Evolutionary conservation across 1,140 invertebrate species (phyloP).

Genomic region (Zaprionus ornatus): DNA sequence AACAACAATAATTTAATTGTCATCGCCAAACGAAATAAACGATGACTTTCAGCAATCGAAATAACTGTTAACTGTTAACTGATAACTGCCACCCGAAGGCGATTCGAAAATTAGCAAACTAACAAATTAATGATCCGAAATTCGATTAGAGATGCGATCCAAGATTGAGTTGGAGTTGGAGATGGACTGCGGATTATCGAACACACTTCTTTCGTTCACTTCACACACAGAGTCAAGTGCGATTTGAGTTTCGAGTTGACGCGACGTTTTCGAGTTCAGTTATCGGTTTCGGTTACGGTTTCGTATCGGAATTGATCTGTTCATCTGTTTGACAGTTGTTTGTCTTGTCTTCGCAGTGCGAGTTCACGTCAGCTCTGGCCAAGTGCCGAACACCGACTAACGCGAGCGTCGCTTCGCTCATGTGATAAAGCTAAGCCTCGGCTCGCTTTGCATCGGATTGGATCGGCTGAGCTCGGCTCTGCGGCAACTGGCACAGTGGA

Average conservation of each 20-base stretch:
- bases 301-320: background rate
- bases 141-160: background rate
- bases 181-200: background rate
- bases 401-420: slow-evolving; percentile 20
- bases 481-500: slow-evolving; percentile 5
- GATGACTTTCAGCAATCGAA: background rate
- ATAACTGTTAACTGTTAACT: background rate
- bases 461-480: background rate
- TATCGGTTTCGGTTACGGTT: background rate
- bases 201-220: background rate
- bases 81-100: background rate
- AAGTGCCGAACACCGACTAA: slow-evolving; percentile 75
- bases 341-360: slow-evolving; percentile 1
- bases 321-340: slow-evolving; percentile 5
- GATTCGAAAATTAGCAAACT: background rate
- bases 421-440: slow-evolving; percentile 41
- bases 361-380: slow-evolving; percentile 66
- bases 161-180: background rate
- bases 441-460: slow-evolving; percentile 4
- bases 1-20: slow-evolving; percentile 25
- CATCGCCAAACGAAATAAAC: background rate
- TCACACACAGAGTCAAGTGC: background rate
- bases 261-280: background rate
- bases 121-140: background rate
- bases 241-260: background rate